Percentiles rank a stretch among this genome's conserved stretches.
Evolutionary conservation across 2,113 vertebrate genomes (phyloP).

Genomic region (Cyanoderma ruficeps): DNA sequence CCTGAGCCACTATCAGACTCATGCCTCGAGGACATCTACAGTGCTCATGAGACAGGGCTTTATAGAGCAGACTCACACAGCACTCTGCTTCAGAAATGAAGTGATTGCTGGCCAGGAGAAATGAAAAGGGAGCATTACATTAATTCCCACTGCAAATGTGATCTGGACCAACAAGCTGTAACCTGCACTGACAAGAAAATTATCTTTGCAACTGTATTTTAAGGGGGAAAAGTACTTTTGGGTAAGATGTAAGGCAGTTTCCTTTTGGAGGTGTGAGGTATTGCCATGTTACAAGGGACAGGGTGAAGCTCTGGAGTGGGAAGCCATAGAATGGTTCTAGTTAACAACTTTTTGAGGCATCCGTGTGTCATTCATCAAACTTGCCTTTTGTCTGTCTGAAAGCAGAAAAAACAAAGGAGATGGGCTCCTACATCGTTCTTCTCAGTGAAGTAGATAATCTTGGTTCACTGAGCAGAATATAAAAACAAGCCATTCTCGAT

Average conservation of each 20-base stretch:
- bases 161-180: slow-evolving; percentile 36
- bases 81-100: slow-evolving; percentile 32
- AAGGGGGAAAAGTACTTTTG: background rate
- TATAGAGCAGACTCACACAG: slow-evolving; percentile 34
- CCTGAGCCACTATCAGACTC: slow-evolving; percentile 26
- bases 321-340: background rate
- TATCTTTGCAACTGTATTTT: background rate
- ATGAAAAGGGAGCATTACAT: slow-evolving; percentile 46
- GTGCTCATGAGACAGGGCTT: slow-evolving; percentile 34
- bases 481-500: background rate
- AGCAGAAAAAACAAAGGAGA: slow-evolving; percentile 42
- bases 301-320: background rate
- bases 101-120: slow-evolving; percentile 33
- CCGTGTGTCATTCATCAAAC: slow-evolving; percentile 11
- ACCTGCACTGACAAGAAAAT: slow-evolving; percentile 30
- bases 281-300: background rate
- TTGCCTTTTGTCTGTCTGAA: slow-evolving; percentile 38
- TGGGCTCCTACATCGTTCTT: slow-evolving; percentile 8
- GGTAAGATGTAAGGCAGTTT: background rate
- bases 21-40: slow-evolving; percentile 24
- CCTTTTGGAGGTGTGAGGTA: background rate
- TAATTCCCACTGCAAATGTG: slow-evolving; percentile 30
- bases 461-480: slow-evolving; percentile 37
- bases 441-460: slow-evolving; percentile 29
- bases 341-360: slow-evolving; percentile 23